Evolutionary conservation across 2,797 vertebrate species (phyloP).

Genomic region (Neostethus bicornis): DNA sequence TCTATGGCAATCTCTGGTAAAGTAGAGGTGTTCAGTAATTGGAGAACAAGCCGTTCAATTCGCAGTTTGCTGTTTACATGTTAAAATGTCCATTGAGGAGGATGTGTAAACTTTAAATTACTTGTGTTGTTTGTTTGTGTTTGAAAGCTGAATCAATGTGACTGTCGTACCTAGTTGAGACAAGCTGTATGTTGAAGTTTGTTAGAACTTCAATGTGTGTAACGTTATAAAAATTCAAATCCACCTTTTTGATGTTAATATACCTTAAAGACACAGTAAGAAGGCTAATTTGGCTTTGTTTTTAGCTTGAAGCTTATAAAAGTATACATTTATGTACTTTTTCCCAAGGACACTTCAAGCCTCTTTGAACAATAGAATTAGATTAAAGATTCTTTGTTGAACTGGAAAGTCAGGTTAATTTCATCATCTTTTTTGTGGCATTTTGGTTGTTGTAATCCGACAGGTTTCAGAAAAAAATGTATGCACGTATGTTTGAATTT

Average conservation of each 20-base stretch:
- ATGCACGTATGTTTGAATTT: not conserved
- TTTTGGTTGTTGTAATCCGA: not conserved
- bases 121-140: not conserved
- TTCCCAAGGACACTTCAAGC: not conserved
- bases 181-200: not conserved
- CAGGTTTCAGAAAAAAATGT: not conserved
- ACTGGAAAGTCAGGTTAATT: not conserved
- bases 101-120: not conserved
- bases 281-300: no score
- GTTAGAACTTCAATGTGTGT: not conserved
- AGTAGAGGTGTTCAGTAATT: not conserved
- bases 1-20: not conserved
- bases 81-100: not conserved
- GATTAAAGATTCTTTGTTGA: not conserved
- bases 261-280: no score
- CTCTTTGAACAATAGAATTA: not conserved
- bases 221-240: not conserved
- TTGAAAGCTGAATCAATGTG: not conserved
- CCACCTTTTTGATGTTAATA: not conserved
- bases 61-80: not conserved
- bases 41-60: not conserved
- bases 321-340: conserved; percentile 6
- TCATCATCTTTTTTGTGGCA: not conserved
- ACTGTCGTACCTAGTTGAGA: not conserved
- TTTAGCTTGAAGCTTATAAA: not conserved